Percentiles rank a stretch among this genome's conserved stretches.
These are phyloP conservation scores for Drosophila pseudoananassae DNA, from an alignment of 1,140 invertebrate species.

Conservation along the genomic window DNA sequence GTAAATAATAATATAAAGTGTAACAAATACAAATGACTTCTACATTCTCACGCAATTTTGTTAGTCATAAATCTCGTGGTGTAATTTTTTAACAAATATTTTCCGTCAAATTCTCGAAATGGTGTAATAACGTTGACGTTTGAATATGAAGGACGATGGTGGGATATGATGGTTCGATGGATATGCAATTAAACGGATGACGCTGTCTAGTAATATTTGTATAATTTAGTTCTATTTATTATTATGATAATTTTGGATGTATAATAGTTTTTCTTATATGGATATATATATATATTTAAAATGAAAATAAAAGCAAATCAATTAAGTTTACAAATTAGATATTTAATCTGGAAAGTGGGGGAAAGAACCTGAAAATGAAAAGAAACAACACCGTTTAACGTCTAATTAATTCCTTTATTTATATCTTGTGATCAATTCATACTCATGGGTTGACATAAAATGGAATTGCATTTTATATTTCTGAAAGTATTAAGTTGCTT, in stretches of 20 bases:
- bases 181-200: constrained; percentile 53
- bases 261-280: constrained; percentile 80
- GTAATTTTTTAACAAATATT: constrained; percentile 70
- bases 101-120: constrained; percentile 50
- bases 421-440: constrained; percentile 75
- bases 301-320: constrained; percentile 78
- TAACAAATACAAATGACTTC: constrained; percentile 67
- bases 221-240: constrained; percentile 82
- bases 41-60: constrained; percentile 80
- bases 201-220: constrained; percentile 81
- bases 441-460: constrained; percentile 65
- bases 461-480: constrained; percentile 71
- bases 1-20: constrained; percentile 47
- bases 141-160: constrained; percentile 5
- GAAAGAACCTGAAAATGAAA: neutral
- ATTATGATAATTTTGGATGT: constrained; percentile 81
- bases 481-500: constrained; percentile 48
- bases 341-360: neutral
- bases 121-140: constrained; percentile 33
- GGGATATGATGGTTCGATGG: constrained; percentile 39
- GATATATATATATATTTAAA: constrained; percentile 66
- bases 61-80: constrained; percentile 75
- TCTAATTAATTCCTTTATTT: constrained; percentile 78
- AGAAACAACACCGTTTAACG: constrained; percentile 14
- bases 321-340: constrained; percentile 64